A percentile compares a stretch with the other conserved stretches of the same genome.
Conservation (phyloP, 2,888 invertebrate genomes). For the Scaptomyza caliginosa region DNA sequence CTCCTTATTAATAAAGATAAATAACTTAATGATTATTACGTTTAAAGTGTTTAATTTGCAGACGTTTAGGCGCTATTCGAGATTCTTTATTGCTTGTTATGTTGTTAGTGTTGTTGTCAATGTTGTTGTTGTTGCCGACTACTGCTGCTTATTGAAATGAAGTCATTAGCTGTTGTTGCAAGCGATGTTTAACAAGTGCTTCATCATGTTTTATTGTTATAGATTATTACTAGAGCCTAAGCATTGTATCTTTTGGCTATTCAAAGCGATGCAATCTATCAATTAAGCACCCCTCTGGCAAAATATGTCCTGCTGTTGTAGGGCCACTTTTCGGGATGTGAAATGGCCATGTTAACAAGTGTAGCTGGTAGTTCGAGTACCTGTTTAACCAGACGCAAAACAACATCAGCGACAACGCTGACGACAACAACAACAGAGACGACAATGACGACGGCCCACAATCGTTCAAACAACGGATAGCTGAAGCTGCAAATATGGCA, state of each 20-base stretch:
- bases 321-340: slow-evolving; percentile 40
- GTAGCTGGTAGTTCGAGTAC: slow-evolving; percentile 74
- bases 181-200: slow-evolving; percentile 28
- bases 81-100: slow-evolving; percentile 34
- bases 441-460: slow-evolving; percentile 57
- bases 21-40: slow-evolving; percentile 79
- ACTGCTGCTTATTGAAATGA: slow-evolving; percentile 47
- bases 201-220: slow-evolving; percentile 6
- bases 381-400: slow-evolving; percentile 74
- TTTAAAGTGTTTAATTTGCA: slow-evolving; percentile 76
- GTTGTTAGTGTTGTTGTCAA: not conserved
- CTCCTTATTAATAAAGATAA: slow-evolving; percentile 80
- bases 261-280: too few species aligned
- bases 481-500: slow-evolving; percentile 63
- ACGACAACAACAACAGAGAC: slow-evolving; percentile 42
- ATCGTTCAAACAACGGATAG: slow-evolving; percentile 20
- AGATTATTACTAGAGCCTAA: slow-evolving; percentile 7
- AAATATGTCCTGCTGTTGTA: slow-evolving; percentile 22
- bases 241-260: too few species aligned
- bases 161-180: slow-evolving; percentile 47
- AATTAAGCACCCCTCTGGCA: too few species aligned
- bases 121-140: not conserved
- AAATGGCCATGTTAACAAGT: slow-evolving; percentile 70
- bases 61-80: slow-evolving; percentile 58
- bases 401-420: slow-evolving; percentile 56